Evolutionary conservation across 1,140 invertebrate genomes (phyloP).

Genomic region (Dendrolimus kikuchii): DNA sequence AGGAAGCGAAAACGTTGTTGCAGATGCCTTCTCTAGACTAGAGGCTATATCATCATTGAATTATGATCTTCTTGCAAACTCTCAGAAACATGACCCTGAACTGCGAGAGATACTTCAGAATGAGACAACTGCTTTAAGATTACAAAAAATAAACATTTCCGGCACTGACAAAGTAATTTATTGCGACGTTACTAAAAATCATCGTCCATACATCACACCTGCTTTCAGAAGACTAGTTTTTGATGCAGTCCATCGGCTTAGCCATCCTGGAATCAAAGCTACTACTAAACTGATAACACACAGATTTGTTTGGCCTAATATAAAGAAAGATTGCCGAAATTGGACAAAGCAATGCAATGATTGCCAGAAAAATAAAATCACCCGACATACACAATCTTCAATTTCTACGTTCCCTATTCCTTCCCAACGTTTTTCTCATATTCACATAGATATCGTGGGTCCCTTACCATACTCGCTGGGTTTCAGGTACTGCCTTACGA

Average conservation of each 20-base stretch:
- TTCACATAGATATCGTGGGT: constrained; percentile 2
- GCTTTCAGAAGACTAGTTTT: not conserved
- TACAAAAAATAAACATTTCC: not conserved
- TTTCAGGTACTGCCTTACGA: constrained; percentile 2
- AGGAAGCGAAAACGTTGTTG: constrained; percentile 40
- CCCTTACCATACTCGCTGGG: not conserved
- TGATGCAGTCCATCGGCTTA: not conserved
- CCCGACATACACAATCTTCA: not conserved
- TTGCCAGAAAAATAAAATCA: not conserved
- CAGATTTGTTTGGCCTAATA: not conserved
- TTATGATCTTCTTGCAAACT: not conserved
- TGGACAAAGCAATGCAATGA: not conserved
- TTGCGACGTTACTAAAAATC: no score
- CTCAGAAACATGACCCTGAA: not conserved
- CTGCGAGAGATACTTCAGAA: not conserved
- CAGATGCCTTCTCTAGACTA: constrained; percentile 14
- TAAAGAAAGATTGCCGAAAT: not conserved
- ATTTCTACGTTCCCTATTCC: not conserved
- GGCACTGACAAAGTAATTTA: not conserved
- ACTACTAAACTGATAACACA: not conserved
- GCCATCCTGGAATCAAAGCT: not conserved
- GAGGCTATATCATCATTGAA: constrained; percentile 1
- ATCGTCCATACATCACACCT: no score
- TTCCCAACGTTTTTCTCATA: not conserved
- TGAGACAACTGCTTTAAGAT: not conserved